Base-by-base conservation (phyloP, 2,888 invertebrate species). In the Diarsia mendica region DNA sequence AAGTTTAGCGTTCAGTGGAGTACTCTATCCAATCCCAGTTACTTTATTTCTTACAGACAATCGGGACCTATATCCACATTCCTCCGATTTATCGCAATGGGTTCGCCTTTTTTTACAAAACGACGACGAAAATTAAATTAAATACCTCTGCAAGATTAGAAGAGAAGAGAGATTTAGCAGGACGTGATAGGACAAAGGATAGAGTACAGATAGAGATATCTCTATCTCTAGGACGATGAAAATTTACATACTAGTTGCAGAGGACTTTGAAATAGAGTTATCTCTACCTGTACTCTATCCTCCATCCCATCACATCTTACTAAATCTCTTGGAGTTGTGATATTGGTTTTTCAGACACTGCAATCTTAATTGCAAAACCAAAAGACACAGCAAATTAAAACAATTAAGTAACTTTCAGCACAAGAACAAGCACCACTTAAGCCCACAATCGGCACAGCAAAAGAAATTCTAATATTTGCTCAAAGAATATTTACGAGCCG, bases 401-500 rank as follows among this genome's bases (percentile, higher is more conserved):
- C 58, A 55, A 13, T 23, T 23, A 64, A 51, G 33, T 28, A 55
- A 23, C 53, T 15, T 58, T 48, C 39, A 53, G 28, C 61, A 20
- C 58, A 68, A 55, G 70, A 73, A 67, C 28, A 23, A 48, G 10
- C 48, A n/a, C n/a, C 51, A 60, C 74, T 72, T 46, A 79, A 84
- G 64, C n/a, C 23, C 39, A 20, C 73, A 75, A 77, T 82, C 72
- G 72, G 85, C 82, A 77, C 13, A 63, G 63, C 75, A 73, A 83
- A 85, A 85, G 83, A 77, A 85, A 83, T 80, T 75, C 79, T 86
- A 85, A 86, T 87, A 86, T 86, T 86, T 87, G 80, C 82, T 87
- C 77, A 85, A 83, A 80, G 76, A 80, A 77, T 78, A 86, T 87
- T 87, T 85, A 86, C 84, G 86, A 84, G 67, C 70, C 75, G 79